Evolutionary conservation across 1,140 invertebrate species (phyloP).

Genomic region (Bombyx mori): ASM3026992v2 NC_085115.1:12578501-12579000

Average conservation of each 20-base stretch:
- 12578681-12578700: constrained; percentile 51
- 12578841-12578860: not conserved
- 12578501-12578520: too few species aligned
- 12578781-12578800: constrained; percentile 18
- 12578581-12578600: too few species aligned
- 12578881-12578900: not conserved
- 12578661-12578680: constrained; percentile 38
- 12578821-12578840: constrained; percentile 3
- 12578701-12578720: constrained; percentile 50
- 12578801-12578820: not conserved
- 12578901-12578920: too few species aligned
- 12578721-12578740: constrained; percentile 50
- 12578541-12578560: too few species aligned
- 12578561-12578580: too few species aligned
- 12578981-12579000: too few species aligned
- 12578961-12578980: too few species aligned
- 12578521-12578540: too few species aligned
- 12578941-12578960: too few species aligned
- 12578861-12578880: not conserved
- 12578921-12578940: too few species aligned
- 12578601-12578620: too few species aligned
- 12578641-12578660: constrained; percentile 33
- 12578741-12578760: constrained; percentile 37
- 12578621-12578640: constrained; percentile 7
- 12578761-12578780: constrained; percentile 15